Evolutionary conservation across 2,888 invertebrate genomes (phyloP).

Genomic region (Tenthredo amoena): DNA sequence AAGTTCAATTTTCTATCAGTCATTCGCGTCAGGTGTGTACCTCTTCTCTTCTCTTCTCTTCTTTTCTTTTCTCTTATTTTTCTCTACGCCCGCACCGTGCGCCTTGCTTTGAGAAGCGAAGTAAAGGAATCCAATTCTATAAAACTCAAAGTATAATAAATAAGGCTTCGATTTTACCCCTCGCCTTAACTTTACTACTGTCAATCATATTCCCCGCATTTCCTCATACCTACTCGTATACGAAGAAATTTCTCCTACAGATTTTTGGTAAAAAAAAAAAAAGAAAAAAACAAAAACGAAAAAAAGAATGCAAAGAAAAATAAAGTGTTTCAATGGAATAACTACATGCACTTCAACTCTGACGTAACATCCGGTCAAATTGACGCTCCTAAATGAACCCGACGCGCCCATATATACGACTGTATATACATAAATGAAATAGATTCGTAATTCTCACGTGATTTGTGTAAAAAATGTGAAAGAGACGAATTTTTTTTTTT

Average conservation of each 20-base stretch:
- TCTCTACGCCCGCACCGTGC: too few species aligned
- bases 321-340: neutral
- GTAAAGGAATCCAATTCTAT: constrained; percentile 50
- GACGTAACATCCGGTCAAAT: constrained; percentile 32
- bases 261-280: neutral
- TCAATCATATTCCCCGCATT: constrained; percentile 3
- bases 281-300: neutral
- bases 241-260: neutral
- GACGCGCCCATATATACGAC: constrained; percentile 1
- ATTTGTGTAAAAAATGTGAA: neutral
- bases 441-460: neutral
- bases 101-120: too few species aligned
- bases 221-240: neutral
- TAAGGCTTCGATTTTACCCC: constrained; percentile 54
- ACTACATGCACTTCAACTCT: neutral
- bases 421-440: neutral
- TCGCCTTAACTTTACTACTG: neutral
- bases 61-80: neutral
- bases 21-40: constrained; percentile 57
- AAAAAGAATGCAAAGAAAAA: neutral
- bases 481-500: neutral
- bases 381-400: constrained; percentile 17
- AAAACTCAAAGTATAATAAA: constrained; percentile 62
- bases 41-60: neutral
- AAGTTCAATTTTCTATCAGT: constrained; percentile 65